Conservation (phyloP, 2,113 vertebrate genomes). For the Gymnorhina tibicen region DNA sequence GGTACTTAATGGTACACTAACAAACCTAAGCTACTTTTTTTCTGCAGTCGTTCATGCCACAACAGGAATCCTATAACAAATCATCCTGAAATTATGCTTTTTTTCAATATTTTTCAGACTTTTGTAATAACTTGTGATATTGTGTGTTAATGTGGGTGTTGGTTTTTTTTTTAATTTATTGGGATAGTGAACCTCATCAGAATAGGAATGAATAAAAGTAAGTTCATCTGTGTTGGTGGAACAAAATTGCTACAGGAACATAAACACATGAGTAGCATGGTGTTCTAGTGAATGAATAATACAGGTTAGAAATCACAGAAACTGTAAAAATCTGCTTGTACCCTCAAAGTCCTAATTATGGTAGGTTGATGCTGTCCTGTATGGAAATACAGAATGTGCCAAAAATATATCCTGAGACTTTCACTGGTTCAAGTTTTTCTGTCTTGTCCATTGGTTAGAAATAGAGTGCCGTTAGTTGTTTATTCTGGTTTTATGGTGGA, state of each 20-base stretch:
- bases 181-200: neutral
- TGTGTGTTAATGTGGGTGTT: rapidly evolving
- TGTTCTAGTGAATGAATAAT: neutral
- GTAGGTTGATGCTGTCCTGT: neutral
- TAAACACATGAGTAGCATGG: neutral
- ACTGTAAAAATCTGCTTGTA: neutral
- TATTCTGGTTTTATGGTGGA: neutral
- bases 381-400: neutral
- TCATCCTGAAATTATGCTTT: neutral
- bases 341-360: neutral
- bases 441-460: neutral
- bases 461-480: neutral
- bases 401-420: neutral
- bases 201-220: neutral
- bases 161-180: neutral
- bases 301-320: neutral
- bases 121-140: neutral
- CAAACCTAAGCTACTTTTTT: neutral
- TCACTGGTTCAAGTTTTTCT: neutral
- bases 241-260: neutral
- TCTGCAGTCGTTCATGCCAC: neutral
- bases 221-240: neutral
- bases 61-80: neutral
- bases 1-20: neutral
- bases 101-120: neutral